phyloP scores from a whole-genome alignment of 2,113 vertebrate species.

The Hemicordylus capensis region DNA sequence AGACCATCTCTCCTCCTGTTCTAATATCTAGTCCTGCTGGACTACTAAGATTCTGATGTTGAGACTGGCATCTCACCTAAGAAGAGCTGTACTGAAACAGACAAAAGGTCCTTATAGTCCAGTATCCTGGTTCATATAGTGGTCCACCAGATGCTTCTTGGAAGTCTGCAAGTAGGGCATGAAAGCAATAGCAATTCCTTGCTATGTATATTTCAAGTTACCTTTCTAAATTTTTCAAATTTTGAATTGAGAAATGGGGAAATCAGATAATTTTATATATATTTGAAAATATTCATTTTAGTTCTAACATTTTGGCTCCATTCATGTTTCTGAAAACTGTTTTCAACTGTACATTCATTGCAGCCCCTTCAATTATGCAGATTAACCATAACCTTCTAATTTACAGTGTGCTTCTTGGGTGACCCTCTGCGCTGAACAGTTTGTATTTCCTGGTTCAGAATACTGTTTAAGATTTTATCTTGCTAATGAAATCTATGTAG shows the following conservation, averaged over 20 bases:
- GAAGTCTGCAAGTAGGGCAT: no score
- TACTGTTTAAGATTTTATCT: conserved; percentile 40
- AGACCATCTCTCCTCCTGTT: no score
- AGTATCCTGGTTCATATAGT: no score
- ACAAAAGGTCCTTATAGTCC: no score
- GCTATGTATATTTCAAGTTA: no score
- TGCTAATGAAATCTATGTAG: conserved; percentile 43
- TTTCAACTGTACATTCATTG: no score
- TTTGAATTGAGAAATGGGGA: neutral
- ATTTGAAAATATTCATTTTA: neutral
- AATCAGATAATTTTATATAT: neutral
- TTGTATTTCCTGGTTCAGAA: conserved; percentile 4
- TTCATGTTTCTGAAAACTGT: neutral
- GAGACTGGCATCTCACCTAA: neutral
- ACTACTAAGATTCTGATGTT: neutral
- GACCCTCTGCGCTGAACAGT: neutral
- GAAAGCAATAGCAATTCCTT: no score
- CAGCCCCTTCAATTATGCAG: no score
- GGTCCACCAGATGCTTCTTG: no score
- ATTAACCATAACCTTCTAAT: neutral
- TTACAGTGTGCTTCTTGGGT: neutral
- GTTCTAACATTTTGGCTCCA: neutral
- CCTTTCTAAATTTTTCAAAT: neutral
- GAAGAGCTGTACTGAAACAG: no score
- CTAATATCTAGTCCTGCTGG: neutral